A percentile compares a stretch with the other conserved stretches of the same genome.
Evolutionary conservation across 2,888 invertebrate genomes (phyloP).

Genomic region (Junonia oenone): DNA sequence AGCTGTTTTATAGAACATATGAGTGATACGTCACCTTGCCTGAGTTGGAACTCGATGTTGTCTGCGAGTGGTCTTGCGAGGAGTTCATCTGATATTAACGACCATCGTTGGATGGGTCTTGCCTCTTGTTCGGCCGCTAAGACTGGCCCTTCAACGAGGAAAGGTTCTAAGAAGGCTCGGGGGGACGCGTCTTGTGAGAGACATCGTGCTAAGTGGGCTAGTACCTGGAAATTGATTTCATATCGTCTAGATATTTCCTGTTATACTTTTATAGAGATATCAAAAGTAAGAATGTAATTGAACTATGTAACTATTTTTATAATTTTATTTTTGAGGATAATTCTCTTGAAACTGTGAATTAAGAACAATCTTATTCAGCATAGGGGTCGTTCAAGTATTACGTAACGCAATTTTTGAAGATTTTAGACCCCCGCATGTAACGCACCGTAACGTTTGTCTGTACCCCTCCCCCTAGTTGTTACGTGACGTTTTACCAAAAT

Average conservation of each 20-base stretch:
- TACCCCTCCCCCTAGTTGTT: too few relatives aligned
- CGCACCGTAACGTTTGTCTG: too few relatives aligned
- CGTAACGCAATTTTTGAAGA: too few relatives aligned
- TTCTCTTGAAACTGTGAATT: too few relatives aligned
- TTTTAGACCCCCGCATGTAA: too few relatives aligned
- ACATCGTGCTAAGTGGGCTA: conserved; percentile 93
- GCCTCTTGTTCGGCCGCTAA: conserved; percentile 91
- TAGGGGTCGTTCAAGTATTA: too few relatives aligned
- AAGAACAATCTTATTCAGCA: too few relatives aligned
- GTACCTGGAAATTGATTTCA: conserved; percentile 68
- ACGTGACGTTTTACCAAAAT: too few relatives aligned
- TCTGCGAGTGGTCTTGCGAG: conserved; percentile 91
- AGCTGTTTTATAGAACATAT: conserved; percentile 91
- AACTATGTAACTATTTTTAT: too few relatives aligned
- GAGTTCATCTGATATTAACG: conserved; percentile 94
- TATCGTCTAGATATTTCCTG: too few relatives aligned
- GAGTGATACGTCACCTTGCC: conserved; percentile 95
- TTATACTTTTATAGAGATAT: too few relatives aligned
- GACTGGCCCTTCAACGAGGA: conserved; percentile 91
- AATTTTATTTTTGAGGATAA: too few relatives aligned
- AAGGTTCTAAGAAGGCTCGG: conserved; percentile 96
- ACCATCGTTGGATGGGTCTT: conserved; percentile 95
- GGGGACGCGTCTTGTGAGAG: conserved; percentile 96
- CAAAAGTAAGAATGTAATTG: neutral
- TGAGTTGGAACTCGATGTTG: conserved; percentile 92